Base-by-base conservation (phyloP, 2,888 invertebrate species). In the Eristalis tenax region DNA sequence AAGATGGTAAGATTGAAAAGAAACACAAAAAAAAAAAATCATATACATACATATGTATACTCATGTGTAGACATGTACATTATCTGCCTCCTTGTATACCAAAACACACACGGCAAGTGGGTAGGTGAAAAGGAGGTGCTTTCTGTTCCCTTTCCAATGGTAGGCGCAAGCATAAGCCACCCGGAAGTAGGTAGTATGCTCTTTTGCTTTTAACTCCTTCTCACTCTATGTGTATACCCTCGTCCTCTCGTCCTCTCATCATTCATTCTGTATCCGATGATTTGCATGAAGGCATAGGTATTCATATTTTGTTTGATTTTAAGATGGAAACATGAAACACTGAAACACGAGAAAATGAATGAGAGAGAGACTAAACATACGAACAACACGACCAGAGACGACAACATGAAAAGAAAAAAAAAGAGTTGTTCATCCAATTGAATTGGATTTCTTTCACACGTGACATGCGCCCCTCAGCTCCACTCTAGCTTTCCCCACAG, bases 381-480 rank as follows among this genome's bases (percentile, higher is more conserved):
- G 26, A 66, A 68, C 35, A 59, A 65, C 50, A 78, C 59, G 23
- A 68, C 35, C 64, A 81, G 79, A 50, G 78, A 61, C 40, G 56
- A 59, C 26, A 59, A 13, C 11, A 59, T 28, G 26, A 32, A 32
- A 32, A 32, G 0, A 68, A 73, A 76, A 77, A 38, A 68, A 68
- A 68, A 75, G 69, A 56, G 61, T 69, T 76, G n/a, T 59, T 70
- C 69, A 75, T 78, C 74, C 71, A 75, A 81, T 75, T 81, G 81
- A 75, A 81, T 82, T 70, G 64, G 70, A 65, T 82, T 74, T 81
- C 69, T 69, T 73, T 71, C 82, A 87, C 71, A 79, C 75, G 82
- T 86, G 87, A 87, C 87, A 87, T 87, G 87, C 87, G 87, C 87
- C 79, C 68, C 71, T 88, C 59, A 69, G 71, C 76, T 77, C 70